phyloP scores from a whole-genome alignment of 1,140 invertebrate species.

The Laodelphax striatellus region DNA sequence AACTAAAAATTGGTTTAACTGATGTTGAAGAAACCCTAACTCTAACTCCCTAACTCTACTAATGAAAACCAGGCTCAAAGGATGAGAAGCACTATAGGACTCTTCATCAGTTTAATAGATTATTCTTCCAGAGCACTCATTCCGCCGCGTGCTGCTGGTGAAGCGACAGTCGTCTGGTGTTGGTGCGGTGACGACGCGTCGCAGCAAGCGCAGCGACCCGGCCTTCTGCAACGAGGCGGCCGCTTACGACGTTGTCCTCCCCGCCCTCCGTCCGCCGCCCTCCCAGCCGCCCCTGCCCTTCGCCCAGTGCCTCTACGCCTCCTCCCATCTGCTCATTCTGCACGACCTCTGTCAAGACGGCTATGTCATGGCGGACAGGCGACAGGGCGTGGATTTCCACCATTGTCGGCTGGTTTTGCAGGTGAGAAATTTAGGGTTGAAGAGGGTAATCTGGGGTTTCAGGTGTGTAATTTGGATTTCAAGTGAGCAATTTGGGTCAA shows the following conservation, averaged over 20 bases:
- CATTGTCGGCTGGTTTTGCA: conserved; percentile 2
- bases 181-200: background rate
- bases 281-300: conserved; percentile 15
- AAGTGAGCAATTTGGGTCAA: no score
- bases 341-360: conserved; percentile 3
- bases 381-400: background rate
- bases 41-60: no score
- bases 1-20: no score
- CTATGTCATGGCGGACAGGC: background rate
- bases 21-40: no score
- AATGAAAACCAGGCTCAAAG: no score
- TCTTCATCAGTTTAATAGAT: no score
- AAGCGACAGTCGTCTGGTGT: conserved; percentile 18
- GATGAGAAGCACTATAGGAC: no score
- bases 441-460: no score
- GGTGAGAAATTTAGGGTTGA: background rate
- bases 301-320: background rate
- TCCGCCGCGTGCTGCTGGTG: conserved; percentile 10
- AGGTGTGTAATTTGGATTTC: no score
- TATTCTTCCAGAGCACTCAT: background rate
- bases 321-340: background rate
- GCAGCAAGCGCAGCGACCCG: conserved; percentile 15
- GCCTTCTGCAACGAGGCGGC: conserved; percentile 21
- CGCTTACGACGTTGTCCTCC: conserved; percentile 16
- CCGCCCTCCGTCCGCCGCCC: conserved; percentile 15